phyloP scores from a whole-genome alignment of 1,140 invertebrate species.

The Leptestheria dahalacensis region DNA sequence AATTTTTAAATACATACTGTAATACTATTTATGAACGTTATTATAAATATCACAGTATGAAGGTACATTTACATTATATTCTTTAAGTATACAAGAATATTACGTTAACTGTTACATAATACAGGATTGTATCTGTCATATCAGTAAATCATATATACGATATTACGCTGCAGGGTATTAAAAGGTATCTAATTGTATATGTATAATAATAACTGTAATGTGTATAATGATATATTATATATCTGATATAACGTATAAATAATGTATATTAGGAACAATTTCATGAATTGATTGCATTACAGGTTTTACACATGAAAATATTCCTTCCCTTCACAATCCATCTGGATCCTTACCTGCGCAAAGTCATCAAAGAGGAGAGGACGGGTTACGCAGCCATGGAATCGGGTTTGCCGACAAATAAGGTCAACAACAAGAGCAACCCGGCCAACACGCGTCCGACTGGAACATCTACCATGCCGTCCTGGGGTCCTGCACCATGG shows the following conservation, averaged over 20 bases:
- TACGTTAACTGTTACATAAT: too few relatives aligned
- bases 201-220: not conserved
- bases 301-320: conserved; percentile 68
- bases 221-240: too few relatives aligned
- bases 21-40: too few relatives aligned
- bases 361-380: conserved; percentile 71
- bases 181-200: too few relatives aligned
- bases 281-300: conserved; percentile 20
- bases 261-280: not conserved
- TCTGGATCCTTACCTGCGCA: conserved; percentile 86
- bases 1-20: too few relatives aligned
- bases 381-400: not conserved
- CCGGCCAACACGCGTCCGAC: too few relatives aligned
- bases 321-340: conserved; percentile 94
- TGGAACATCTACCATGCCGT: not conserved
- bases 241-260: not conserved
- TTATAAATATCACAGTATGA: too few relatives aligned
- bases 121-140: too few relatives aligned
- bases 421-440: not conserved
- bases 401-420: not conserved
- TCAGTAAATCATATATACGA: too few relatives aligned
- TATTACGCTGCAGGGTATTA: too few relatives aligned
- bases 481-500: not conserved
- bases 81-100: too few relatives aligned
- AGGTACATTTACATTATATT: too few relatives aligned